phyloP scores from a whole-genome alignment of 2,888 invertebrate genomes.

The Nipponacmea schrenckii region DNA sequence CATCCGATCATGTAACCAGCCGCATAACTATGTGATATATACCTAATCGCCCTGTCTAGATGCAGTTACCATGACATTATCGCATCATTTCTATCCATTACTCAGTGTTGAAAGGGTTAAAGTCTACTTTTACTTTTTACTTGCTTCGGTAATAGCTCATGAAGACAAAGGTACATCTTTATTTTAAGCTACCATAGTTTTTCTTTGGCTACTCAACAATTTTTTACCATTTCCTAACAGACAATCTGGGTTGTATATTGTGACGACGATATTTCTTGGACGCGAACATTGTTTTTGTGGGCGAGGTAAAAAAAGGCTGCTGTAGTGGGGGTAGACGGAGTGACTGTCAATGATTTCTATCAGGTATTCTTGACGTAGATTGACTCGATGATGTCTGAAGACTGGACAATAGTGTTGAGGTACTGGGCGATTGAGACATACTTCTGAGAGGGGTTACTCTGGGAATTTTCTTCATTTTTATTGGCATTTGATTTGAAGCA shows the following conservation, averaged over 20 bases:
- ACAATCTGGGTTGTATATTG: slow-evolving; percentile 6
- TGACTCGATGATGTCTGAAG: slow-evolving; percentile 18
- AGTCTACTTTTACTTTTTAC: too few species aligned
- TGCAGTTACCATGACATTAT: too few species aligned
- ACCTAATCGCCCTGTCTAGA: too few species aligned
- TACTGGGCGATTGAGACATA: slow-evolving; percentile 16
- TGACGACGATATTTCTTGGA: slow-evolving; percentile 50
- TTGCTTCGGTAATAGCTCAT: too few species aligned
- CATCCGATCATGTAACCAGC: too few species aligned
- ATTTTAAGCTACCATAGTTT: too few species aligned
- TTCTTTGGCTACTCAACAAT: too few species aligned
- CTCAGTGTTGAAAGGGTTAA: too few species aligned
- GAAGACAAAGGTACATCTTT: too few species aligned
- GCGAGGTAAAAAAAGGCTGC: slow-evolving; percentile 39
- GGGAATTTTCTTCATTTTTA: slow-evolving; percentile 30
- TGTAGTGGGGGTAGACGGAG: slow-evolving; percentile 60
- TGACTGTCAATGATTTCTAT: slow-evolving; percentile 51
- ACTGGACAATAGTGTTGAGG: slow-evolving; percentile 7
- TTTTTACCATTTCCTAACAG: not conserved
- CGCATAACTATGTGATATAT: too few species aligned
- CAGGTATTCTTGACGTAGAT: slow-evolving; percentile 19
- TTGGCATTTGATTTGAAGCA: slow-evolving; percentile 33
- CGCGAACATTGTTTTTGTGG: slow-evolving; percentile 42
- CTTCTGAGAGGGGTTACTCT: slow-evolving; percentile 17
- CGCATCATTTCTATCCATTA: too few species aligned